Evolutionary conservation across 2,113 vertebrate genomes (phyloP), one percentile per base, ranked within the genome.

Genomic region (Perca flavescens): DNA sequence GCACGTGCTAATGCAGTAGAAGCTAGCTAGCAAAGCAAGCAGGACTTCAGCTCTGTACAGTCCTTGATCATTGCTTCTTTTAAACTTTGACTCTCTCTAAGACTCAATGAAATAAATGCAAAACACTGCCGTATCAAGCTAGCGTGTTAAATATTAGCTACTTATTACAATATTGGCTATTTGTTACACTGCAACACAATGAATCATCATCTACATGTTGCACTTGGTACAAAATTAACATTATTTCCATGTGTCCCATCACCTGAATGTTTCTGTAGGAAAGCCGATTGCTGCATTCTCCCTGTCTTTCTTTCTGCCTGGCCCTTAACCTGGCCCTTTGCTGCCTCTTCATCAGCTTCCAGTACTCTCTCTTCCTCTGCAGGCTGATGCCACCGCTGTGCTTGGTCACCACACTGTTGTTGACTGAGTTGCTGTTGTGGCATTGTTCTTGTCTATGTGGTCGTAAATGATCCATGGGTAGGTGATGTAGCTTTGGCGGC

Each of bases 281-380:
- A 15, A 71, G n/a, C 2, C 9, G 47, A 10, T 68, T 64, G 80
- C 69, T 77, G 17, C 70, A 19, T 1, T 77, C 75, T 4, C 82
- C 83, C 2, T 21, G 84, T 22, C 83, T 63, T 0, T 86, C 89
- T 10, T 36, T 89, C 73, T 93, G 88, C 61, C 83, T 65, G 57
- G 92, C 93, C 73, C 91, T 94, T 28, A 91, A 17, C 40, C 91
- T 66, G 19, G 95, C 94, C 76, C 95, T 91, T 64, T 95, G 95
- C 79, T 95, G 94, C 76, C 94, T 91, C 88, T 96, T 96, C 94
- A 94, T 95, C 78, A 96, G 77, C 82, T 94, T 93, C 95, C 95
- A 96, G 88, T 96, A 96, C 74, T 95, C 95, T 87, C 95, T 88
- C 90, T 94, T 95, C 82, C 62, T 86, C 88, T 95, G 94, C 67